These are phyloP conservation scores for Leucophora obtusa DNA, from an alignment of 2,888 invertebrate species.

Conservation along the genomic window DNA sequence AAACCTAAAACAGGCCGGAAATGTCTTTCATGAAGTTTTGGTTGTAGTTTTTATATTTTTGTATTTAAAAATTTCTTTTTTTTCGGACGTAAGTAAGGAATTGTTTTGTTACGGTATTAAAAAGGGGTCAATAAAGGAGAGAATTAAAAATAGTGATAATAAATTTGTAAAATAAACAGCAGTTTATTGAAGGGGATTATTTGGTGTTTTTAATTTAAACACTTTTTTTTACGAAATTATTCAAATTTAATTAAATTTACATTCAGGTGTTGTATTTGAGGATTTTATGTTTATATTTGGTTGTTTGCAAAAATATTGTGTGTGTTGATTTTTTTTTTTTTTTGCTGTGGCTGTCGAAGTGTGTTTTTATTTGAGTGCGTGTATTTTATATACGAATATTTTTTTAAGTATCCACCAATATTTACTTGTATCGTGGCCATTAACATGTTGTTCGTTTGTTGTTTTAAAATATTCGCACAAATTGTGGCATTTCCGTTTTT, in stretches of 20 bases:
- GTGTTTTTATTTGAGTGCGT: not conserved
- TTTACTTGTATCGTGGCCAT: constrained; percentile 46
- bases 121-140: constrained; percentile 31
- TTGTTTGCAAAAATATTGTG: not conserved
- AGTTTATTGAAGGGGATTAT: not conserved
- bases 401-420: constrained; percentile 38
- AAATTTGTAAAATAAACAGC: constrained; percentile 34
- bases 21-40: constrained; percentile 45
- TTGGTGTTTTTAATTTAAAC: not conserved
- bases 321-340: not conserved
- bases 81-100: not conserved
- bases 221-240: not conserved
- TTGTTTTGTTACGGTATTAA: constrained; percentile 33
- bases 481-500: constrained; percentile 46
- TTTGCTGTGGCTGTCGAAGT: not conserved
- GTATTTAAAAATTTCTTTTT: not conserved
- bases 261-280: not conserved
- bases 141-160: constrained; percentile 17
- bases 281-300: too few species aligned
- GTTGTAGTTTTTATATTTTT: constrained; percentile 11
- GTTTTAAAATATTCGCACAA: constrained; percentile 22
- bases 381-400: not conserved
- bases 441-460: constrained; percentile 47
- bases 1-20: constrained; percentile 40
- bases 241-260: not conserved